Evolutionary conservation across 2,113 vertebrate species (phyloP), one percentile per base, ranked within the genome.

Genomic region (Spea multiplicata): DNA sequence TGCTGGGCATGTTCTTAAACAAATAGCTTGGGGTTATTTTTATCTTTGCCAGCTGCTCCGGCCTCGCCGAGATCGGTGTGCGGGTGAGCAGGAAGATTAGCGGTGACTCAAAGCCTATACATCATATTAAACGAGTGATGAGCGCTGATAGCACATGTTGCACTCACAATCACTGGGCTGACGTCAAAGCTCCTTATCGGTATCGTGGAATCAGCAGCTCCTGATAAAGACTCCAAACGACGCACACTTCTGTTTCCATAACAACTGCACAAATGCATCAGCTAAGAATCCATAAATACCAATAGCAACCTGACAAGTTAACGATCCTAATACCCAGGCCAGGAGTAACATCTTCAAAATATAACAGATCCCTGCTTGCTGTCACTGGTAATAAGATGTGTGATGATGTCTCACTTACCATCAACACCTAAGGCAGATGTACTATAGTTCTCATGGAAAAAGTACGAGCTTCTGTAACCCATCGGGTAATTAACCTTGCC

Each of bases 171-270:
- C 10, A 13, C 62, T 64, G 3, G 50, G 12, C 64, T 80, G 77
- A 80, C 77, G 77, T 80, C 77, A 73, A 67, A 61, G 44, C n/a
- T 50, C 46, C 52, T 80, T 80, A 80, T 80, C 77, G 48, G 52
- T 44, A 8, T 50, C 45, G 13, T 53, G 10, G 66, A 16, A 79
- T 66, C 71, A 49, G 52, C 16, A 6, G 3, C 61, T 17, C 61
- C 17, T 12, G 55, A 13, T 59, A 59, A 12, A 13, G 14, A 59
- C 30, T 30, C 30, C 30, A 30, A 30, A 2, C 30, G 55, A 4
- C 8, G 4, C 4, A 13, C 55, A 1, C 9, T 7, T 59, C 55
- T 17, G 61, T 64, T 64, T 17, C 17, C 17, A 64, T 17, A 30
- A 64, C n/a, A 64, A 64, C 61, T 17, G 17, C 61, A 17, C 61